Evolutionary conservation across 2,888 invertebrate species (phyloP).

Genomic region (Zelleria hepariella): DNA sequence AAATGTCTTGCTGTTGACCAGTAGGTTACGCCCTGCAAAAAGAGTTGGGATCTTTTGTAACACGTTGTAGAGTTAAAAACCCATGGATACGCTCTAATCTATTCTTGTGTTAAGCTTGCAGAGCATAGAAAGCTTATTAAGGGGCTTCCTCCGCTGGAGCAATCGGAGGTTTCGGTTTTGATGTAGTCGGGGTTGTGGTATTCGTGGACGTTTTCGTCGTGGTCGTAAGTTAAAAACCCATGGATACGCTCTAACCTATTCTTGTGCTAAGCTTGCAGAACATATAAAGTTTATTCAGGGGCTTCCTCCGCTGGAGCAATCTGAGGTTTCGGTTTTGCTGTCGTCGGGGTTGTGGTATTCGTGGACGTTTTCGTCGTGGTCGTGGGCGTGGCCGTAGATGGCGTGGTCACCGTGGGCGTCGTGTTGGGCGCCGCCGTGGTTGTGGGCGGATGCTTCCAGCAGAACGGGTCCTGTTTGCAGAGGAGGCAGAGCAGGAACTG

Average conservation of each 20-base stretch:
- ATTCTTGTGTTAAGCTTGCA: too few relatives aligned
- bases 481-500: constrained; percentile 39
- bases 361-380: neutral
- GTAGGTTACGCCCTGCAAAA: too few relatives aligned
- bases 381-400: constrained; percentile 12
- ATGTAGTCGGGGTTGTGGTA: constrained; percentile 12
- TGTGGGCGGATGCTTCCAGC: constrained; percentile 16
- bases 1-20: too few relatives aligned
- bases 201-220: constrained; percentile 1
- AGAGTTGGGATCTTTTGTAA: too few relatives aligned
- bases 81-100: too few relatives aligned
- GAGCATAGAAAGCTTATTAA: neutral
- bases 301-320: neutral
- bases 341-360: constrained; percentile 12
- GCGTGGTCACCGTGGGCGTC: constrained; percentile 10
- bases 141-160: neutral
- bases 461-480: constrained; percentile 26
- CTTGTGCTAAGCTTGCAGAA: too few relatives aligned
- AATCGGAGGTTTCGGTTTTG: neutral
- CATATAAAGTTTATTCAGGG: neutral
- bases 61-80: too few relatives aligned
- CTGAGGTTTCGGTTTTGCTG: constrained; percentile 5
- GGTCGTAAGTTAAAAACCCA: too few relatives aligned
- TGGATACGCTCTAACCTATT: too few relatives aligned
- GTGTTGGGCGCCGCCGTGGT: constrained; percentile 13